These are phyloP conservation scores for Sterrhoptilus dennistouni DNA, from an alignment of 2,113 vertebrate genomes.

Conservation along the genomic window DNA sequence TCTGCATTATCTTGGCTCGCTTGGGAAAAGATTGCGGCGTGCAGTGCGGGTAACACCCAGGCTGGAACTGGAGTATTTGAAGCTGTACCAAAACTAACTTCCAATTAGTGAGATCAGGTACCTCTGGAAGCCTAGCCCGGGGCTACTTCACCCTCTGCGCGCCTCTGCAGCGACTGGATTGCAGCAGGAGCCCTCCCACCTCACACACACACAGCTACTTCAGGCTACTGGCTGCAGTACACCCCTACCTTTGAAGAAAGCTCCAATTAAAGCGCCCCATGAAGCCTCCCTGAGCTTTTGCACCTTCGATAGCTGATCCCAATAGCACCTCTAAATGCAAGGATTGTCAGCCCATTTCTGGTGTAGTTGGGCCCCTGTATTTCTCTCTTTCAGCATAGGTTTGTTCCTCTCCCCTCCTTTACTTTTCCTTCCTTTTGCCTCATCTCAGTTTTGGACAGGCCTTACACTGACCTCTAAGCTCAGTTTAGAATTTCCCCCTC, in stretches of 20 bases:
- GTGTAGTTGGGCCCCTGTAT: background rate
- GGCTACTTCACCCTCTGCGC: background rate
- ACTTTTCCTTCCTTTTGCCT: background rate
- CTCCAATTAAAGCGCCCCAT: background rate
- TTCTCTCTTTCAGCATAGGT: background rate
- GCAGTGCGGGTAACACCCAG: background rate
- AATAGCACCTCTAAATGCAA: background rate
- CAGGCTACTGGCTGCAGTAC: background rate
- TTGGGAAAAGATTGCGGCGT: background rate
- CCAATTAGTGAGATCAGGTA: background rate
- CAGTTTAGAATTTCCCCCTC: background rate
- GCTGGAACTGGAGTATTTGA: background rate
- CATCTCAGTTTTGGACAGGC: background rate
- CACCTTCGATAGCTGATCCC: background rate
- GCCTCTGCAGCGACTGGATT: background rate
- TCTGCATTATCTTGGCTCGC: background rate
- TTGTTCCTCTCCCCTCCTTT: background rate
- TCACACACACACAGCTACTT: background rate
- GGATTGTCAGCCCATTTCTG: background rate
- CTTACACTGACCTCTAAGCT: background rate
- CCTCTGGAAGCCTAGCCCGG: background rate
- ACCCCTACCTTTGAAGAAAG: background rate
- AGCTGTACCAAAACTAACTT: slow-evolving; percentile 43
- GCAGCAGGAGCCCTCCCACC: background rate
- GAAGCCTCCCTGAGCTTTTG: background rate